Evolutionary conservation across 2,797 vertebrate species (phyloP).

Genomic region (Apogon hyalosoma): DNA sequence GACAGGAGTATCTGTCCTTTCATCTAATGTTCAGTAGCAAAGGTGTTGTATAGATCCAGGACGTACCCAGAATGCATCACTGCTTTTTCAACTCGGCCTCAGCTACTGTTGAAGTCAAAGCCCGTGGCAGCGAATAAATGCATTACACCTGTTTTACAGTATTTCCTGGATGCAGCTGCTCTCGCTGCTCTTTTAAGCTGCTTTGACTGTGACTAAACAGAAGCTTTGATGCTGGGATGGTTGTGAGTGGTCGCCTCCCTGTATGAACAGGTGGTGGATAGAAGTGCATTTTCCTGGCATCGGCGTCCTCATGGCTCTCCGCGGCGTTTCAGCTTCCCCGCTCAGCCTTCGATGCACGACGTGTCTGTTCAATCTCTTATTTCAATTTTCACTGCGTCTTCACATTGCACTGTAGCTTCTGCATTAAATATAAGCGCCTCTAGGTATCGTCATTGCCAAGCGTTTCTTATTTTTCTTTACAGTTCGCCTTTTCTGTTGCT

Average conservation of each 20-base stretch:
- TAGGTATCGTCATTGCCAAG: too few relatives aligned
- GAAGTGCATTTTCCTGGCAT: slow-evolving; percentile 51
- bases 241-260: slow-evolving; percentile 31
- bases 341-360: slow-evolving; percentile 47
- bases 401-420: too few relatives aligned
- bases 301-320: slow-evolving; percentile 24
- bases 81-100: slow-evolving; percentile 1
- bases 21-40: background rate
- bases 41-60: background rate
- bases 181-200: slow-evolving; percentile 30
- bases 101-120: slow-evolving; percentile 13
- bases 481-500: too few relatives aligned
- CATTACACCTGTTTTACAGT: slow-evolving; percentile 4
- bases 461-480: too few relatives aligned
- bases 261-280: slow-evolving; percentile 59
- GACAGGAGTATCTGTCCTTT: too few relatives aligned
- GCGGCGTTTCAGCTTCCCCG: slow-evolving; percentile 31
- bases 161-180: slow-evolving; percentile 6
- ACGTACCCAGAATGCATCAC: background rate
- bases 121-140: slow-evolving; percentile 18
- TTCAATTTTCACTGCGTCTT: slow-evolving; percentile 16
- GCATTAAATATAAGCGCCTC: too few relatives aligned
- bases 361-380: slow-evolving; percentile 34
- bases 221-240: slow-evolving; percentile 34
- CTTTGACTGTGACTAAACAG: slow-evolving; percentile 49